Evolutionary conservation across 2,797 vertebrate species (phyloP).

Genomic region (Philypnodon macrostomus): DNA sequence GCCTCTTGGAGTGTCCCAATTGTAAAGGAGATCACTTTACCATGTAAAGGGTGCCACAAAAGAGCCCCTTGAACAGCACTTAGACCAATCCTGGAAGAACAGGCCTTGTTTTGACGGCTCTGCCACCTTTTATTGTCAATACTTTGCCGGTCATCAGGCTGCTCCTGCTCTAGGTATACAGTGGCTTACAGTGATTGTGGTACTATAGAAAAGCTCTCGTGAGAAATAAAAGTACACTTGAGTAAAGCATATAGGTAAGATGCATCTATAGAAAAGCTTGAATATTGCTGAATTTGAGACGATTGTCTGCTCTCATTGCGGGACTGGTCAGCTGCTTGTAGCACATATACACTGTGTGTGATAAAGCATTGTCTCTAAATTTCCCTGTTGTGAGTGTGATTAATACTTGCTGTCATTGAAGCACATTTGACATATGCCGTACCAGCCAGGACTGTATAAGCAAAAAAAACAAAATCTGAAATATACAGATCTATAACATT

Average conservation of each 20-base stretch:
- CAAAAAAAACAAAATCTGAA: slow-evolving; percentile 2
- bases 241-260: slow-evolving; percentile 9
- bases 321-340: slow-evolving; percentile 10
- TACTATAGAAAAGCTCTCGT: slow-evolving; percentile 25
- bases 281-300: slow-evolving; percentile 20
- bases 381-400: slow-evolving; percentile 1
- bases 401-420: neutral
- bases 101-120: slow-evolving; percentile 80
- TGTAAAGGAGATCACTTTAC: slow-evolving; percentile 82
- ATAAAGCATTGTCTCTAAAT: neutral
- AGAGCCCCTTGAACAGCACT: slow-evolving; percentile 80
- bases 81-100: slow-evolving; percentile 72
- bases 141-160: slow-evolving; percentile 59
- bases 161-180: slow-evolving; percentile 44
- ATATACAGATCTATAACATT: slow-evolving; percentile 1
- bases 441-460: slow-evolving; percentile 1
- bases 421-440: neutral
- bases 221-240: slow-evolving; percentile 20
- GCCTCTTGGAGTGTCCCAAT: slow-evolving; percentile 80
- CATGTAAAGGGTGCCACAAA: slow-evolving; percentile 77
- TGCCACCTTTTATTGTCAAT: slow-evolving; percentile 79
- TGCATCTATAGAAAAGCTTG: slow-evolving; percentile 1
- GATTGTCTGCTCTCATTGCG: slow-evolving; percentile 32
- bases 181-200: slow-evolving; percentile 20
- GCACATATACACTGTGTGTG: slow-evolving; percentile 7